Evolutionary conservation across 2,113 vertebrate genomes (phyloP).

Genomic region (Athene cunicularia): DNA sequence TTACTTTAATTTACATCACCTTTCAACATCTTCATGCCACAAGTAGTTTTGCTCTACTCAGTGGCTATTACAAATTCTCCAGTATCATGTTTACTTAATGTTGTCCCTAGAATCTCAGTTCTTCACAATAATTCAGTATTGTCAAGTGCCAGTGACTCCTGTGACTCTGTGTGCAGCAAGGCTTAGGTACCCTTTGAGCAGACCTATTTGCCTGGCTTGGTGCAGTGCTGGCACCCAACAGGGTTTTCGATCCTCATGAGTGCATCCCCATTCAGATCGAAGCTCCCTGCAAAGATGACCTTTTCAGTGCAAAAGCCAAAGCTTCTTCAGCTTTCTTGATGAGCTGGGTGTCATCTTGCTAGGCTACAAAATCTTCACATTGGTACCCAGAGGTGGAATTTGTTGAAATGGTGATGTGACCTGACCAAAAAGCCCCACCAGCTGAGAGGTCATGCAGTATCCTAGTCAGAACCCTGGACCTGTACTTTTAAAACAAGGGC

Average conservation of each 20-base stretch:
- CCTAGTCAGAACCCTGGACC: background rate
- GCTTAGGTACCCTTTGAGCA: fast-evolving
- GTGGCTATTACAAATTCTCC: background rate
- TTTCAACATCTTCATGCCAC: background rate
- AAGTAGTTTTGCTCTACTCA: background rate
- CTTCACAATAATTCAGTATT: background rate
- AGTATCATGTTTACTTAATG: background rate
- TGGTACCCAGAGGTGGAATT: background rate
- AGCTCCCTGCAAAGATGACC: background rate
- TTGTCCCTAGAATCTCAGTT: background rate
- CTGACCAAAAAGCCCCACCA: background rate
- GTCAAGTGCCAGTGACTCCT: background rate
- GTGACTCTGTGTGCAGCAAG: background rate
- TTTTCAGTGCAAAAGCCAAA: background rate
- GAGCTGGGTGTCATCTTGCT: background rate
- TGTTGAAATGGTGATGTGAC: background rate
- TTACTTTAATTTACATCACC: background rate
- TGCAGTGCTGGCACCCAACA: background rate
- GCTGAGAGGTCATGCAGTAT: background rate
- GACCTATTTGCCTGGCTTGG: background rate
- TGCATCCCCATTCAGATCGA: fast-evolving
- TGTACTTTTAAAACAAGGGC: background rate
- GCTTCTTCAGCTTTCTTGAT: background rate
- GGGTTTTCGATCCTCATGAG: background rate
- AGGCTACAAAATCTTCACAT: background rate